Base-by-base conservation (phyloP, 1,140 invertebrate species). In the Bombus ignitus region DNA sequence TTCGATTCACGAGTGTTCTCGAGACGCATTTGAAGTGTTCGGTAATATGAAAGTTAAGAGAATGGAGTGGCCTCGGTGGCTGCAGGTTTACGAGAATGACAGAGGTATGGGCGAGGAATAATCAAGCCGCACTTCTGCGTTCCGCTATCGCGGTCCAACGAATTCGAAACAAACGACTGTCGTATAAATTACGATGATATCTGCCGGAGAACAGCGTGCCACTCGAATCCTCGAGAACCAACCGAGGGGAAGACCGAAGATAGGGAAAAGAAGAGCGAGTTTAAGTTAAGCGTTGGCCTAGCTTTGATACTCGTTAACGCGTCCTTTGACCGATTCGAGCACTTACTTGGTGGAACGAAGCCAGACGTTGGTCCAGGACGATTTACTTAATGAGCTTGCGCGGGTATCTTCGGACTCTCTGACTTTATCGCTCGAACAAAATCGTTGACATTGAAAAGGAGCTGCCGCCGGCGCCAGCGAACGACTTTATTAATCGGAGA, bases 181-280 rank as follows among this genome's bases (percentile, higher is more conserved):
- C 83, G 87, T 81, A 91, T 91, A 91, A 91, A 91, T 91, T 91
- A 91, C 90, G 89, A 89, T 85, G 85, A 89, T 91, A 91, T 91
- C 90, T 88, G 77, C 65, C 42, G 44, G 72, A 74, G 72, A 81
- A 81, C 39, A 37, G 73, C 15, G 74, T 42, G 71, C 83, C 71
- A 74, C 81, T 81, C 77, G 81, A 78, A 78, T 81, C 73, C 62
- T 59, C 44, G 85, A 85, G 73, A 22, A 89, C 65, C 65, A 32
- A 35, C 47, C 39, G n/a, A 57, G 68, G 78, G 53, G 75, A 44
- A 62, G 59, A 22, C 10, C 28, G 4, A 62, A 62, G 59, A 62
- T n/a, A 62, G 59, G 28, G 59, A 62, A 62, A 62, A 39, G 47
- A 57, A 80, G 32, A 37, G 5, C 32, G 37, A 6, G 18, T 53